Conservation (phyloP, 2,888 invertebrate genomes). For the Megalurothrips usitatus region DNA sequence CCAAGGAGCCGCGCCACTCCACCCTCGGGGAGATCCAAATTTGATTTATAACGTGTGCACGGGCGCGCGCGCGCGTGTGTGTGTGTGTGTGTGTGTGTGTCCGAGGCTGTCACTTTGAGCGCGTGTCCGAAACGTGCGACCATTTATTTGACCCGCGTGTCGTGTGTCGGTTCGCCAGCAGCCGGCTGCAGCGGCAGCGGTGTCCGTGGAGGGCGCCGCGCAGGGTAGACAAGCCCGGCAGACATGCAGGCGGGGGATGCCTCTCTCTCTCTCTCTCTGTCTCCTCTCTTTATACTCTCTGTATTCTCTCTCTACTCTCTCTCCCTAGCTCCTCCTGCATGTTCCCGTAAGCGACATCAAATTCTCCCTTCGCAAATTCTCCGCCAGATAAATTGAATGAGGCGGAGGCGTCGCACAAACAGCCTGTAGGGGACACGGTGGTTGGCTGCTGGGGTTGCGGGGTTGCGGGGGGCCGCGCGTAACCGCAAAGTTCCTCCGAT, state of each 20-base stretch:
- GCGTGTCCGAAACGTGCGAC: neutral
- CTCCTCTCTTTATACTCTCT: no score
- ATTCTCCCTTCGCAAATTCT: neutral
- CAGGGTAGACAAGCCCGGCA: neutral
- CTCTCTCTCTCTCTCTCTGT: no score
- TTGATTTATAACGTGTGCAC: conserved; percentile 6
- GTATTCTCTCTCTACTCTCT: no score
- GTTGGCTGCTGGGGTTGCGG: neutral
- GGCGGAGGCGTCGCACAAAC: neutral
- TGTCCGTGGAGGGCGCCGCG: neutral
- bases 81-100: neutral
- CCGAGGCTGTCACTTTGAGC: neutral
- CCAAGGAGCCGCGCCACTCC: neutral
- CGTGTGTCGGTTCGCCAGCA: neutral
- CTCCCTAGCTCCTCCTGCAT: no score
- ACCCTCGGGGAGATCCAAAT: conserved; percentile 4
- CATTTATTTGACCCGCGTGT: neutral
- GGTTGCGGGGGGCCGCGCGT: neutral
- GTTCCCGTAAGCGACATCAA: neutral
- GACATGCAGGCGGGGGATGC: neutral
- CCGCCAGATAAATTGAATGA: neutral
- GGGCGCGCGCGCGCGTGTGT: neutral
- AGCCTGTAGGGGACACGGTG: neutral
- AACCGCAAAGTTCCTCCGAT: conserved; percentile 1
- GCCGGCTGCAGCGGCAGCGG: neutral